Evolutionary conservation across 2,113 vertebrate species (phyloP).

Genomic region (Urocitellus parryii): DNA sequence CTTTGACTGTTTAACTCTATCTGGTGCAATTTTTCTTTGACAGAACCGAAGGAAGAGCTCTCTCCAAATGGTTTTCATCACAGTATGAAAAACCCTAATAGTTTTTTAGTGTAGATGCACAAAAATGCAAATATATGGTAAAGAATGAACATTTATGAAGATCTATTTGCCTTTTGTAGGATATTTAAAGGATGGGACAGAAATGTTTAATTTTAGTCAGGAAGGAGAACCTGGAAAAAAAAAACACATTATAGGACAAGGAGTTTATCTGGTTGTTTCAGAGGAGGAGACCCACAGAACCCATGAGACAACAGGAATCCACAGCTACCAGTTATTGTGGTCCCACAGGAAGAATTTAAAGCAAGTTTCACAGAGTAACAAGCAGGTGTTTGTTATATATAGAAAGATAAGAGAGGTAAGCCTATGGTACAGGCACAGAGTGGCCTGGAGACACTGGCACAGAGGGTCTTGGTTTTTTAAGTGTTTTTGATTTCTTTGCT

Average conservation of each 20-base stretch:
- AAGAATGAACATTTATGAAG: background rate
- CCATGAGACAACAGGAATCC: too few relatives aligned
- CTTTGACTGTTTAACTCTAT: slow-evolving; percentile 16
- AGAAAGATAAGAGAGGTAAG: too few relatives aligned
- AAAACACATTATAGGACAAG: background rate
- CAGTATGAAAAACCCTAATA: background rate
- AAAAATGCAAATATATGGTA: background rate
- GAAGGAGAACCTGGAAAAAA: background rate
- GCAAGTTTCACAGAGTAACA: too few relatives aligned
- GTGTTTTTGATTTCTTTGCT: too few relatives aligned
- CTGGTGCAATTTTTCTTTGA: background rate
- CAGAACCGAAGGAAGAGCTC: background rate
- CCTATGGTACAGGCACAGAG: too few relatives aligned
- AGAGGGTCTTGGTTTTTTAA: too few relatives aligned
- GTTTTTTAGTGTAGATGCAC: background rate
- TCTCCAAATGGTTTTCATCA: background rate
- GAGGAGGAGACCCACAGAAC: too few relatives aligned
- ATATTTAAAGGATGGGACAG: background rate
- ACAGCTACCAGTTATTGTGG: too few relatives aligned
- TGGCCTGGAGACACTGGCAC: too few relatives aligned
- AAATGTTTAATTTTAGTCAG: background rate
- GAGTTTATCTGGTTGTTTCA: background rate
- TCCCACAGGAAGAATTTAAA: too few relatives aligned
- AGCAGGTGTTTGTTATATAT: too few relatives aligned
- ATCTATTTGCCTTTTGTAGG: background rate